Evolutionary conservation across 2,113 vertebrate genomes (phyloP).

Genomic region (Balaeniceps rex): DNA sequence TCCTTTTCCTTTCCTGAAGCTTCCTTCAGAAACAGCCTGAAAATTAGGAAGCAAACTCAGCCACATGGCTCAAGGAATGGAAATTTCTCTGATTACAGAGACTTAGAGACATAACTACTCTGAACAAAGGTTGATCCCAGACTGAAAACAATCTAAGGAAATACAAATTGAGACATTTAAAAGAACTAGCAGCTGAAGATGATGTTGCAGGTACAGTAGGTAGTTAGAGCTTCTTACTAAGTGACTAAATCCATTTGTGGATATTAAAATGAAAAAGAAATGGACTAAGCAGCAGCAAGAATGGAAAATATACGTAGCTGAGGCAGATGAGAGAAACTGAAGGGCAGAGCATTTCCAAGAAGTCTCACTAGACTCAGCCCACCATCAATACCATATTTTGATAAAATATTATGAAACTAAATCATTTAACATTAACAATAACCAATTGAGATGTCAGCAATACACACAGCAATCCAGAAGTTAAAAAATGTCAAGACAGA

Average conservation of each 20-base stretch:
- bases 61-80: background rate
- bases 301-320: background rate
- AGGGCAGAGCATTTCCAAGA: conserved; percentile 1
- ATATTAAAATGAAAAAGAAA: background rate
- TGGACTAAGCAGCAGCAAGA: background rate
- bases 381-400: background rate
- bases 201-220: background rate
- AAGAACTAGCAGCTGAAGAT: background rate
- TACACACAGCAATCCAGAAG: background rate
- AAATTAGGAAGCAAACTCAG: background rate
- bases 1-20: background rate
- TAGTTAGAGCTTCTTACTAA: background rate
- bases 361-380: background rate
- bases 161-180: background rate
- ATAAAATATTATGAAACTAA: background rate
- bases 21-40: background rate
- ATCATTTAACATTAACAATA: background rate
- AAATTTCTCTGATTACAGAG: background rate
- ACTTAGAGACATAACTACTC: background rate
- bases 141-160: background rate
- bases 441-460: background rate
- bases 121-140: background rate
- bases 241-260: background rate
- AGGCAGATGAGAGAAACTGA: conserved; percentile 28
- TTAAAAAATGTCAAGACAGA: background rate